phyloP scores from a whole-genome alignment of 2,888 invertebrate species.

The Alcis repandata region DNA sequence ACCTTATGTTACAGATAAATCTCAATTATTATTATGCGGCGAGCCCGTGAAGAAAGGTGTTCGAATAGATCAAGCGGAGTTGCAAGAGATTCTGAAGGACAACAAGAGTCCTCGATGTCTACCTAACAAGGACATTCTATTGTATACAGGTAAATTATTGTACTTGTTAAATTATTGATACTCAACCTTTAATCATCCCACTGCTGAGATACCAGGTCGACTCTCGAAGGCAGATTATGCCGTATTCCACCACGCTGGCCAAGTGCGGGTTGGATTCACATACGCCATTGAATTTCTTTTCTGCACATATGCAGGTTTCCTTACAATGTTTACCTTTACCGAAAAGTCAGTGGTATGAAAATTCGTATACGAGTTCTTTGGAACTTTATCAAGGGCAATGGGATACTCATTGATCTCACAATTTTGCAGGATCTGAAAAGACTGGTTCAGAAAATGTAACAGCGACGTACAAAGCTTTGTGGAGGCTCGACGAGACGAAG shows the following conservation, averaged over 20 bases:
- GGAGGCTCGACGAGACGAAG: constrained; percentile 91
- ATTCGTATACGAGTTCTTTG: too few species aligned
- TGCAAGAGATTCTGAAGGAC: constrained; percentile 81
- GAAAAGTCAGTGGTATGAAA: too few species aligned
- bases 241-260: too few species aligned
- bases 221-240: too few species aligned
- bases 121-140: constrained; percentile 89
- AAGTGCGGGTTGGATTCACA: too few species aligned
- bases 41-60: constrained; percentile 87
- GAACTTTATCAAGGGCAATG: not conserved
- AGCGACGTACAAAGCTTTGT: constrained; percentile 90
- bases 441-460: constrained; percentile 88
- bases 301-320: too few species aligned
- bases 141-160: constrained; percentile 86
- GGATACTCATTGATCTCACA: not conserved
- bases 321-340: too few species aligned
- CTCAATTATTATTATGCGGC: constrained; percentile 89
- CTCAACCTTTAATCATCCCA: too few species aligned
- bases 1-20: constrained; percentile 85
- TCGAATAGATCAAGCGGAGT: constrained; percentile 80
- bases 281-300: too few species aligned
- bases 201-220: too few species aligned
- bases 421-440: constrained; percentile 72
- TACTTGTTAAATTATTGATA: too few species aligned
- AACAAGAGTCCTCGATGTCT: constrained; percentile 89